A percentile compares a stretch with the other conserved stretches of the same genome.
Conservation (phyloP, 2,888 invertebrate species). For the Choreutis nemorana region DNA sequence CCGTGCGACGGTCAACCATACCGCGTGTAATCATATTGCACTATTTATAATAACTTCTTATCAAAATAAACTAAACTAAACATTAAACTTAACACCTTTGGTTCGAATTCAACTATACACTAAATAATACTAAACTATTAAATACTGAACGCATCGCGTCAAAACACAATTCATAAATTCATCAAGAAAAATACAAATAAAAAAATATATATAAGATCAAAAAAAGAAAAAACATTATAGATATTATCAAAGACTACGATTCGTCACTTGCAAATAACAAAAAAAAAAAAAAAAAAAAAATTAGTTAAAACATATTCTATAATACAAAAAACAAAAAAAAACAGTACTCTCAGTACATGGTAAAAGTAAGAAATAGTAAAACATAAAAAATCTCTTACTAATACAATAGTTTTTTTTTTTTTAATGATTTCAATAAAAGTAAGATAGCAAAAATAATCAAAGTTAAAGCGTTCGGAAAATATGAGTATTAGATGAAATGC, state of each 20-base stretch:
- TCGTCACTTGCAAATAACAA: no score
- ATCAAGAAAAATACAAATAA: neutral
- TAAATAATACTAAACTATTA: slow-evolving; percentile 26
- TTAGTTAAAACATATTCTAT: no score
- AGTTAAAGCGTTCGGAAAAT: slow-evolving; percentile 8
- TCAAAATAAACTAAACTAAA: slow-evolving; percentile 10
- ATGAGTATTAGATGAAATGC: slow-evolving; percentile 30
- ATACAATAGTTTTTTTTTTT: slow-evolving; percentile 1
- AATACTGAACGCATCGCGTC: slow-evolving; percentile 17
- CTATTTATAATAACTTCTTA: no score
- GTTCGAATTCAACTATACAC: slow-evolving; percentile 24
- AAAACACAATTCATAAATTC: slow-evolving; percentile 1
- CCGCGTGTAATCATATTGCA: neutral
- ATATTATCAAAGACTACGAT: no score
- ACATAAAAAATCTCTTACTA: slow-evolving; percentile 4
- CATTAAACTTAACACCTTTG: slow-evolving; percentile 36
- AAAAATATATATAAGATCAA: no score
- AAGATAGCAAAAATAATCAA: slow-evolving; percentile 9
- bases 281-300: no score
- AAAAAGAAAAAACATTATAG: no score
- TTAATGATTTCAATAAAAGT: slow-evolving; percentile 9
- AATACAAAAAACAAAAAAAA: neutral
- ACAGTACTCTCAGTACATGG: slow-evolving; percentile 24
- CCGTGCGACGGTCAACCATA: slow-evolving; percentile 14
- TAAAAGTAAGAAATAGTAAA: slow-evolving; percentile 6